Base-by-base conservation (phyloP, 2,888 invertebrate genomes). In the Unio pictorum region DNA sequence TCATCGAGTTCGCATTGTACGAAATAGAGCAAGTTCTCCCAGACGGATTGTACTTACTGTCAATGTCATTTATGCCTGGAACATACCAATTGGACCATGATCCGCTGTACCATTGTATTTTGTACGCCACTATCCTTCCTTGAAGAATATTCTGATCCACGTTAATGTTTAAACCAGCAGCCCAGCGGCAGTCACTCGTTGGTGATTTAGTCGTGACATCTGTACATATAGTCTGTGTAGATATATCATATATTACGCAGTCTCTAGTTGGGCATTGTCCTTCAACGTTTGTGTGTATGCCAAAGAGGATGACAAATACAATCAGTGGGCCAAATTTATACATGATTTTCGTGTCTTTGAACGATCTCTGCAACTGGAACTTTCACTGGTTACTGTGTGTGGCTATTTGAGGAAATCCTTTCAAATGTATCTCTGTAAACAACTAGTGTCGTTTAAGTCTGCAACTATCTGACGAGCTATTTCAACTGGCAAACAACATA, bases 11-110 rank as follows among this genome's bases (percentile, higher is more conserved):
- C 55, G 18, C 55, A 8, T n/a, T 55, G 30, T 55, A 61, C 1
- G 60, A 61, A 15, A 65, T 54, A 1, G 45, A 34, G 15, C 58
- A 61, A 7, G 3, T 18, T 23, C 18, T 18, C 1, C 23, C 8
- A 23, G 23, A 1, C 6, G n/a, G 18, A 54, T 75, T 72, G 57
- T 70, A 66, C 28, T 72, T 75, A 1, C 34, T 18, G 55, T 72
- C 72, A 17, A 72, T 23, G 64, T 75, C 75, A 56, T 75, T 75
- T 60, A 62, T 23, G 3, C 75, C 75, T 5, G 69, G 69, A 18
- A 75, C 67, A 55, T 28, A 75, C 75, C 72, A 72, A 15, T 30
- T 57, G 1, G 69, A 67, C 75, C 75, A 75, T 1, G 3, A 0
- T n/a, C 75, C 66, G n/a, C 45, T 72, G 55, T 56, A 72, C 75